phyloP scores from a whole-genome alignment of 1,140 invertebrate species.

The Cotesia chilonis region DNA sequence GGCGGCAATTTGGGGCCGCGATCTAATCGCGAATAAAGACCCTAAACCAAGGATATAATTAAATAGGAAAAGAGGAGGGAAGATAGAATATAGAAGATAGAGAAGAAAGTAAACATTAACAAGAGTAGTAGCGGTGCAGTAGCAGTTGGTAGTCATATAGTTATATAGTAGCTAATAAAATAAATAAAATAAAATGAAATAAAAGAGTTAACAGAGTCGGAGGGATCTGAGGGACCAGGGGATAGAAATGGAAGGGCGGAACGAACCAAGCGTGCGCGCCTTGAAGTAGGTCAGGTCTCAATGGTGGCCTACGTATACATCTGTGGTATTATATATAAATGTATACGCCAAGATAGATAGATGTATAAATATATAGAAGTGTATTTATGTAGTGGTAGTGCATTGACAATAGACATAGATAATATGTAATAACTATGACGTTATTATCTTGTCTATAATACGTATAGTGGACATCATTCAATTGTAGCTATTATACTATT shows the following conservation, averaged over 20 bases:
- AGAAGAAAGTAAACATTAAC: no score
- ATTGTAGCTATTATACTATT: no score
- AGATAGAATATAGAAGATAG: no score
- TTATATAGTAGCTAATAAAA: no score
- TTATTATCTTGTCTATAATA: no score
- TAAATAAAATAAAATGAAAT: neutral
- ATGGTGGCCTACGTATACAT: conserved; percentile 45
- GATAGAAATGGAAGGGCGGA: conserved; percentile 1
- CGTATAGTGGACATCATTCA: no score
- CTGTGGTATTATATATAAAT: conserved; percentile 14
- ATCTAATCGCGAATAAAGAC: no score
- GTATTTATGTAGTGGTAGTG: conserved; percentile 38
- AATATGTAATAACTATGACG: neutral
- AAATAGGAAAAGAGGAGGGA: no score
- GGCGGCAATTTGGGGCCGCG: no score
- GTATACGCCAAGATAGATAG: neutral
- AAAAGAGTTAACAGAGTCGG: neutral
- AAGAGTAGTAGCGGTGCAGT: no score
- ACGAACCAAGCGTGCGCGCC: conserved; percentile 32
- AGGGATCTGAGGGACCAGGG: neutral
- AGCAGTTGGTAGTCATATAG: no score
- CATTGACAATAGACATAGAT: conserved; percentile 8
- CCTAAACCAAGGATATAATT: no score
- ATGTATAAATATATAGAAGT: conserved; percentile 28
- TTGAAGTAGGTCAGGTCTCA: conserved; percentile 56